Evolutionary conservation across 2,888 invertebrate genomes (phyloP), one percentile per base, ranked within the genome.

Genomic region (Phalera bucephala): DNA sequence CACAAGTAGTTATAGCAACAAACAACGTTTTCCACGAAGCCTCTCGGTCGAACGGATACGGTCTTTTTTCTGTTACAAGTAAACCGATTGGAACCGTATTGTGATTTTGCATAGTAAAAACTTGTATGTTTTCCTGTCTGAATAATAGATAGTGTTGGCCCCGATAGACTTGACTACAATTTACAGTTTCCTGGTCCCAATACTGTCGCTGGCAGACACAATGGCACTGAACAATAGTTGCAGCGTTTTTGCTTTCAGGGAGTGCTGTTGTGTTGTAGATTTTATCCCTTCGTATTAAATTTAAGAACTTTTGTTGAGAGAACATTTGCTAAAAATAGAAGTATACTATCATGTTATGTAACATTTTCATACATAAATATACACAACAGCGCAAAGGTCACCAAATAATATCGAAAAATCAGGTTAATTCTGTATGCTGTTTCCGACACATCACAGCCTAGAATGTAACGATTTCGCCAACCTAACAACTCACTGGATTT

Each of bases 41-140:
- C 14, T n/a, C 23, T 31, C 23, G 19, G 20, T 19, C 7, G 31
- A 15, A 23, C 9, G 14, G 23, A 15, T 9, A 4, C 22, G n/a
- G 14, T 9, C 13, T 23, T 22, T 31, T 31, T 22, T 20, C 14
- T 23, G 15, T 5, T 12, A 22, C 17, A 40, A 25, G 22, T 14
- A 21, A 36, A 30, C 19, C 23, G 29, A 31, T 35, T 38, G 34
- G 31, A 25, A 34, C 19, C 31, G 9, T 31, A 15, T 33, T 7
- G 19, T 33, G 21, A 20, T 12, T 22, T 9, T 27, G 27, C 27
- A 14, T 27, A 5, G n/a, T 13, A 27, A 27, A 27, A 27, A 27
- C 14, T 9, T 27, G 25, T 12, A 11, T n/a, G 13, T n/a, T 14
- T 27, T 27, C 26, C 12, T 13, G 7, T 13, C 1, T 26, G 8